A percentile compares a stretch with the other conserved stretches of the same genome.
phyloP scores from a whole-genome alignment of 2,797 vertebrate genomes.

The Hoplostethus atlanticus region DNA sequence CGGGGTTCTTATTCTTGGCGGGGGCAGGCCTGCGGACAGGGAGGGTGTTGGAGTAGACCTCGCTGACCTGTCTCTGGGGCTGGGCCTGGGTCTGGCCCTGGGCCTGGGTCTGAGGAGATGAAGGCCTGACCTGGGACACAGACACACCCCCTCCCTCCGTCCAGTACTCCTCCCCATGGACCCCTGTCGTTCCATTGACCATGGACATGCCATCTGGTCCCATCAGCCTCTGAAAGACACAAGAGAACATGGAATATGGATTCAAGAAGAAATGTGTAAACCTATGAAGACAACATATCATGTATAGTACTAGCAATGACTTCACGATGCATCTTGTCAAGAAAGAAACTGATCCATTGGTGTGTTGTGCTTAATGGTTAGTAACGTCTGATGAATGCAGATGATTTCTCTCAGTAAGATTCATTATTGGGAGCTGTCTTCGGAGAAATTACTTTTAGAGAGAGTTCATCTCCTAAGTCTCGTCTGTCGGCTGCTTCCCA shows the following conservation, averaged over 20 bases:
- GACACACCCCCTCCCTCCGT: slow-evolving; percentile 85
- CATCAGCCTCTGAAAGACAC: slow-evolving; percentile 90
- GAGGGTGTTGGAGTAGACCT: slow-evolving; percentile 98
- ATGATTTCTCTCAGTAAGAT: not conserved
- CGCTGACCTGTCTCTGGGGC: slow-evolving; percentile 95
- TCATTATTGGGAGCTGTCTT: not conserved
- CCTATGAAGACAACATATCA: not conserved
- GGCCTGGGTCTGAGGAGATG: slow-evolving; percentile 80
- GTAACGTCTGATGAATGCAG: not conserved
- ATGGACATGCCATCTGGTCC: slow-evolving; percentile 92
- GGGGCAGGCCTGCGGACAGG: slow-evolving; percentile 95
- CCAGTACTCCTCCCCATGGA: slow-evolving; percentile 93
- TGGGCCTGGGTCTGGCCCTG: slow-evolving; percentile 82
- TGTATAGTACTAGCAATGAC: not conserved
- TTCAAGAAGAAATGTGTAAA: not conserved
- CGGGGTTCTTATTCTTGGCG: slow-evolving; percentile 93
- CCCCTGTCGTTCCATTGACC: slow-evolving; percentile 92
- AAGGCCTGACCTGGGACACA: slow-evolving; percentile 89
- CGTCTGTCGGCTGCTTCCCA: slow-evolving; percentile 25
- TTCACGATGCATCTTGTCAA: not conserved
- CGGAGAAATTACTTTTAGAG: not conserved
- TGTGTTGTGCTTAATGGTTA: not conserved
- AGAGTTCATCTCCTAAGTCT: slow-evolving; percentile 22
- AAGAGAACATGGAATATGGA: not conserved
- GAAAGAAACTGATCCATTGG: not conserved